Evolutionary conservation across 1,140 invertebrate species (phyloP).

Genomic region (Tetramorium simillimum): DNA sequence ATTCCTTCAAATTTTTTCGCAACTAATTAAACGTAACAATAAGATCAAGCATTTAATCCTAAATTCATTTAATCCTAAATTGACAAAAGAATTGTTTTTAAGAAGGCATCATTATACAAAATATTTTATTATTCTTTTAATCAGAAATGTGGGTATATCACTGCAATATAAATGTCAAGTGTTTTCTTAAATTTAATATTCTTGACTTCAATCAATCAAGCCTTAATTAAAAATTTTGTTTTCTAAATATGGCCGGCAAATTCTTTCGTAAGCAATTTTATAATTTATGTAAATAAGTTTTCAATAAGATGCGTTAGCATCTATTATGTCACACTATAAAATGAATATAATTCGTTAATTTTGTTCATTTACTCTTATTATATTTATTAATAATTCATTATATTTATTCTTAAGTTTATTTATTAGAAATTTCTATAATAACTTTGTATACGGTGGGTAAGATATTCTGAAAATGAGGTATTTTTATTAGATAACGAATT

Average conservation of each 20-base stretch:
- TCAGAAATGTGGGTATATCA: not conserved
- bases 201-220: not conserved
- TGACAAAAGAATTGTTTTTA: not conserved
- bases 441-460: not conserved
- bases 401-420: not conserved
- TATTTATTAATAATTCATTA: not conserved
- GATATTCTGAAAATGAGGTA: too few relatives aligned
- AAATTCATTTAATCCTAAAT: too few relatives aligned
- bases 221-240: not conserved
- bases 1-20: not conserved
- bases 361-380: not conserved
- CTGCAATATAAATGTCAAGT: not conserved
- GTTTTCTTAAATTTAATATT: not conserved
- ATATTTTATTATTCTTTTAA: not conserved
- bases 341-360: not conserved
- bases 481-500: not conserved
- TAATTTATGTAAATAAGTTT: not conserved
- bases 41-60: too few relatives aligned
- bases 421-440: not conserved
- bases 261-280: not conserved
- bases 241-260: not conserved
- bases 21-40: not conserved
- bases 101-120: not conserved
- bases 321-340: not conserved
- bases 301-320: not conserved